Evolutionary conservation across 2,888 invertebrate genomes (phyloP), one percentile per base, ranked within the genome.

Genomic region (Scaptodrosophila latifasciaeformis): DNA sequence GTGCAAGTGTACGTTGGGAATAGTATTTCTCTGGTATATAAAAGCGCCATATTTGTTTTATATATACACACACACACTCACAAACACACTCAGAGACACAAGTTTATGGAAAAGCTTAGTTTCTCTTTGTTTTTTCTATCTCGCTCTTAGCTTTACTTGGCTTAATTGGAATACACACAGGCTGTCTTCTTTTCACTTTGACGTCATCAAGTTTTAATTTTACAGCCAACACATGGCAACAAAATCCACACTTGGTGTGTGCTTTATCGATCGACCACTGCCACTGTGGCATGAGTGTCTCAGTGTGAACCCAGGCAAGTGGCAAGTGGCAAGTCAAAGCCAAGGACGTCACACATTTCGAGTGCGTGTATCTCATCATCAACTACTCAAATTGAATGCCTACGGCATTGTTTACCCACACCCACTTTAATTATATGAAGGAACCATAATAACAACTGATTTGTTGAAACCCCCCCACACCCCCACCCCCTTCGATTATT

Each of bases 201-300:
- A 81, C 81, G 81, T 81, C 81, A 81, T 70, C 65, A 24, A 59
- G 69, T 62, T 72, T 64, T 76, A 71, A 64, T 71, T 79, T 54
- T 43, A 65, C 31, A n/a, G 31, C 31, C 12, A 24, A 17, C 53
- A 70, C 82, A 64, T 82, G 67, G 81, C 67, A 71, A 79, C 79
- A 49, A 58, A 54, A 10, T 29, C 27, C 27, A 46, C 29, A 24
- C 24, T n/a, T n/a, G n/a, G 30, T 10, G 35, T 17, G 48, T 42
- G 67, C 63, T 72, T 54, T 76, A 74, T 74, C 77, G 72, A 74
- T 74, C 74, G 62, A 44, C 46, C 59, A 39, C n/a, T n/a, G n/a
- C n/a, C n/a, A n/a, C n/a, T 17, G 30, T 29, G 15, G 47, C 1
- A 9, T 37, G 30, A 27, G 30, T 31, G 49, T 49, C 40, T 50